phyloP scores from a whole-genome alignment of 2,113 vertebrate species.

The Alces alces region DNA sequence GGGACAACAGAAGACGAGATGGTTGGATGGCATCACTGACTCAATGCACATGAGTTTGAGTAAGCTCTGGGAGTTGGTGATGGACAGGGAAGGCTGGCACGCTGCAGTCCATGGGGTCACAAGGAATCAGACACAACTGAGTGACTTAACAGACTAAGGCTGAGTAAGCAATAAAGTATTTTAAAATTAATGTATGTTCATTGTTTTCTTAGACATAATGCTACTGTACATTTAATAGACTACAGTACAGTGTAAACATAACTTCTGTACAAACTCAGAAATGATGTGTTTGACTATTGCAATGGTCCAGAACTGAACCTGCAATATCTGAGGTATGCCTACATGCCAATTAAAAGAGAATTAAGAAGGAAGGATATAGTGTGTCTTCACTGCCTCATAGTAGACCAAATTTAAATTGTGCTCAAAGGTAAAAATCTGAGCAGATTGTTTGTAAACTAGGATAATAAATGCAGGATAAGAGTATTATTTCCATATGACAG shows the following conservation, averaged over 20 bases:
- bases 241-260: not conserved
- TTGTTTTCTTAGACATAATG: not conserved
- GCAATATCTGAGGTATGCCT: not conserved
- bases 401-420: slow-evolving; percentile 57
- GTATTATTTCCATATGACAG: slow-evolving; percentile 74
- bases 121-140: not conserved
- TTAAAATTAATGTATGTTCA: not conserved
- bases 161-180: not conserved
- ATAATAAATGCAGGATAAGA: slow-evolving; percentile 68
- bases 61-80: not conserved
- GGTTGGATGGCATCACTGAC: not conserved
- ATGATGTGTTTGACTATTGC: not conserved
- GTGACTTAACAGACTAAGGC: not conserved
- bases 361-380: not conserved
- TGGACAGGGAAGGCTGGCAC: not conserved
- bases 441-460: slow-evolving; percentile 69
- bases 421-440: slow-evolving; percentile 68
- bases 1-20: not conserved
- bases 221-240: not conserved
- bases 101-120: not conserved
- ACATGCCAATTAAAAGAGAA: not conserved
- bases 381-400: not conserved
- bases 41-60: not conserved
- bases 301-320: not conserved
- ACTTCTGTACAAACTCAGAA: not conserved